Conservation (phyloP, 2,797 vertebrate species). For the Alcedo atthis region DNA sequence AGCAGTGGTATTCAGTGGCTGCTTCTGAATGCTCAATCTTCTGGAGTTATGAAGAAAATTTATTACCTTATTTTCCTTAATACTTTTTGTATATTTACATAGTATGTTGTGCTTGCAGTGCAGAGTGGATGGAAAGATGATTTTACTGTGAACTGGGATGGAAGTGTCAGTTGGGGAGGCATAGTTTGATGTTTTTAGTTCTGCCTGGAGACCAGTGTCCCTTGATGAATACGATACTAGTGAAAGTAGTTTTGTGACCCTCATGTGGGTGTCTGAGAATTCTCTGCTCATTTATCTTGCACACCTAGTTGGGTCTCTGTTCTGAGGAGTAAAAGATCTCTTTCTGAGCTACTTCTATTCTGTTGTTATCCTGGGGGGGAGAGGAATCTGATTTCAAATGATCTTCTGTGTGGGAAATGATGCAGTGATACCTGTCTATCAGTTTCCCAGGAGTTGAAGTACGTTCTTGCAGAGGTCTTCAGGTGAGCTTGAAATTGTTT, state of each 20-base stretch:
- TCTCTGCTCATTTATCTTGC: not conserved
- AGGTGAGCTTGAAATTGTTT: not conserved
- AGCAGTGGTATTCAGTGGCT: not conserved
- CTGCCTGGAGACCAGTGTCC: not conserved
- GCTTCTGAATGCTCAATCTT: not conserved
- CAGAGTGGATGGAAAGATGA: not conserved
- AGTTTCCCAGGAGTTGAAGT: not conserved
- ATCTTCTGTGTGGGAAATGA: not conserved
- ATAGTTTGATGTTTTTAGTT: not conserved
- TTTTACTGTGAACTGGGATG: not conserved
- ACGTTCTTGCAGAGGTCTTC: not conserved
- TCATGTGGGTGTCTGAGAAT: not conserved
- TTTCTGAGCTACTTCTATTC: slow-evolving; percentile 4
- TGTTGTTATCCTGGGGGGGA: not conserved
- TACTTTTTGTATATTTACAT: not conserved
- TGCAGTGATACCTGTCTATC: not conserved
- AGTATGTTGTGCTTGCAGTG: not conserved
- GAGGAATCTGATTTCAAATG: not conserved
- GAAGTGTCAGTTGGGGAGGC: not conserved
- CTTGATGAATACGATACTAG: not conserved
- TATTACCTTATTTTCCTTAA: not conserved
- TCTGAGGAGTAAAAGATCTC: not conserved
- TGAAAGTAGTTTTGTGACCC: not conserved
- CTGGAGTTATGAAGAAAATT: not conserved
- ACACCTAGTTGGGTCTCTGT: not conserved